Conservation (phyloP, 92 coral and sea anemone species). For the Palythoa caribaeorum region DNA sequence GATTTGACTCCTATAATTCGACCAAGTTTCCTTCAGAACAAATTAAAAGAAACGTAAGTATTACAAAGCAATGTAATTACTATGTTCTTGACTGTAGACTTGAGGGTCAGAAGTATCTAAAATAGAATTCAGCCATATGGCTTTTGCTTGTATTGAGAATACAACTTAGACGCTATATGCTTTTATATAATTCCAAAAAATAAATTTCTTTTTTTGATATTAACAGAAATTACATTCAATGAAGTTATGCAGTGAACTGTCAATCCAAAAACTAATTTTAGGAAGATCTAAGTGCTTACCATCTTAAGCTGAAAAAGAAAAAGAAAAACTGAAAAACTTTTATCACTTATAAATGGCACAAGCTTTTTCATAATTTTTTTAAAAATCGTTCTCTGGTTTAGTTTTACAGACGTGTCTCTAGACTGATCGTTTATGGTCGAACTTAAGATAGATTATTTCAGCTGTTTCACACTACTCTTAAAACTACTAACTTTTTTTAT, state of each 20-base stretch:
- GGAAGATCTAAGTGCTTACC: no score
- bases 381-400: not conserved
- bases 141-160: no score
- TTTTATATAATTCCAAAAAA: no score
- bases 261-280: no score
- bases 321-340: no score
- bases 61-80: not conserved
- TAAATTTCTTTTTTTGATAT: no score
- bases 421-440: not conserved
- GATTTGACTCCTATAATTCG: constrained; percentile 66
- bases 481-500: constrained; percentile 1
- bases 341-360: no score
- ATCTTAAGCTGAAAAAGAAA: no score
- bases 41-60: constrained; percentile 23
- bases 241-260: no score
- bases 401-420: not conserved
- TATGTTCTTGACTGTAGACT: not conserved
- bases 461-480: not conserved
- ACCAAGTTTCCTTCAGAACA: constrained; percentile 73
- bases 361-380: not conserved
- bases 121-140: not conserved
- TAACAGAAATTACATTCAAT: not conserved
- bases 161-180: no score
- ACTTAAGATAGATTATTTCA: not conserved
- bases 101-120: not conserved